Evolutionary conservation across 2,888 invertebrate genomes (phyloP).

Genomic region (Parnassius orleans): DNA sequence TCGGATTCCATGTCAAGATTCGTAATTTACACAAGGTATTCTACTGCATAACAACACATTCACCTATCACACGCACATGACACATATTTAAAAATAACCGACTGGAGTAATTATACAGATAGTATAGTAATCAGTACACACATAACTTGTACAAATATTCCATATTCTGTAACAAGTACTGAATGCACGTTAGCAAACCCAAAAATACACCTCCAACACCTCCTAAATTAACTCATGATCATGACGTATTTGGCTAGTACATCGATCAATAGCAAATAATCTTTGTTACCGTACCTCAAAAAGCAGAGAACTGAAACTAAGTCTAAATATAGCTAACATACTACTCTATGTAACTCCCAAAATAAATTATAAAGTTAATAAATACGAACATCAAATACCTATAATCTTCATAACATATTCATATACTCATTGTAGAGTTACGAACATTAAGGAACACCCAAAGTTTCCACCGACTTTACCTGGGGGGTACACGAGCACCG

Average conservation of each 20-base stretch:
- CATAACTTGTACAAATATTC: not conserved
- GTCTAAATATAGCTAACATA: too few relatives aligned
- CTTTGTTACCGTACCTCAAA: too few relatives aligned
- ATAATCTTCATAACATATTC: not conserved
- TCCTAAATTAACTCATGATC: too few relatives aligned
- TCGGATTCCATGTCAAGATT: not conserved
- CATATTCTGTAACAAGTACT: not conserved
- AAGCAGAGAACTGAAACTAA: too few relatives aligned
- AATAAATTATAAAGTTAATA: too few relatives aligned
- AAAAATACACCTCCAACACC: not conserved
- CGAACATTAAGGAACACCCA: constrained; percentile 27
- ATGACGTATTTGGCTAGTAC: too few relatives aligned
- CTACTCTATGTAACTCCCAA: too few relatives aligned
- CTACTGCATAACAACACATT: constrained; percentile 12
- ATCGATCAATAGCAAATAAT: too few relatives aligned
- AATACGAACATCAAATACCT: not conserved
- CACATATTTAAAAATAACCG: constrained; percentile 21
- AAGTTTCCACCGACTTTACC: constrained; percentile 37
- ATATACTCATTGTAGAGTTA: not conserved
- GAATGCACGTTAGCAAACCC: not conserved
- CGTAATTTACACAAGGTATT: constrained; percentile 4
- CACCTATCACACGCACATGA: constrained; percentile 8
- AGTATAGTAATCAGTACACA: not conserved
- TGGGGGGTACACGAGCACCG: constrained; percentile 50
- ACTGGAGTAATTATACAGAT: constrained; percentile 6